phyloP scores from a whole-genome alignment of 2,113 vertebrate species.

The Aspiorhynchus laticeps region DNA sequence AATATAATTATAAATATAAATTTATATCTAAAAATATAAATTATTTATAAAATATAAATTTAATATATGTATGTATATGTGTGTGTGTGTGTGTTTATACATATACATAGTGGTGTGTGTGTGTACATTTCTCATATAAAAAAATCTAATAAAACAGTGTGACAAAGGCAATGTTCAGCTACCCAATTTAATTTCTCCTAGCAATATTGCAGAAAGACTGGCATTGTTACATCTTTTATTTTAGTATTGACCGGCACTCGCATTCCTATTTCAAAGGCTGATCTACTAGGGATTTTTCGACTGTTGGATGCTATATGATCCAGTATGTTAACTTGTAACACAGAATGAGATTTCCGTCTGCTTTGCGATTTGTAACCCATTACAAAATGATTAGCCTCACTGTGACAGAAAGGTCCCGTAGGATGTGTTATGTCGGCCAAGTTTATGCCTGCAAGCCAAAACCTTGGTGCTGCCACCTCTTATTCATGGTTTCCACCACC shows the following conservation, averaged over 20 bases:
- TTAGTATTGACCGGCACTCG: neutral
- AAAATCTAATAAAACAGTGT: neutral
- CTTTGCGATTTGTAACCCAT: constrained; percentile 36
- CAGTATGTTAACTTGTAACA: constrained; percentile 23
- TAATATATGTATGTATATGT: no score
- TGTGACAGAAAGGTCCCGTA: constrained; percentile 35
- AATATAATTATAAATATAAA: neutral
- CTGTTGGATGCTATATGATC: constrained; percentile 18
- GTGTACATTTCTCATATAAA: no score
- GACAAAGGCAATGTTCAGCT: neutral
- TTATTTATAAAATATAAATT: no score
- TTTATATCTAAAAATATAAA: no score
- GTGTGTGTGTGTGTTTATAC: no score
- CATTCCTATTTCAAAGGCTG: constrained; percentile 1
- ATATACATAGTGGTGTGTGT: no score
- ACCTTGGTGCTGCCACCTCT: constrained; percentile 28
- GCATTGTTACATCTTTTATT: neutral
- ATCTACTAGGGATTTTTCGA: neutral
- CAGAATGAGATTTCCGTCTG: constrained; percentile 22
- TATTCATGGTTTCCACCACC: constrained; percentile 11
- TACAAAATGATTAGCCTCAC: no score
- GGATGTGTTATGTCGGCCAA: constrained; percentile 36
- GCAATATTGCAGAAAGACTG: neutral
- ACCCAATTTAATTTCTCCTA: neutral
- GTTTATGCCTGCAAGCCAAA: constrained; percentile 24